phyloP scores from a whole-genome alignment of 2,113 vertebrate genomes.

The Tachuris rubrigastra region DNA sequence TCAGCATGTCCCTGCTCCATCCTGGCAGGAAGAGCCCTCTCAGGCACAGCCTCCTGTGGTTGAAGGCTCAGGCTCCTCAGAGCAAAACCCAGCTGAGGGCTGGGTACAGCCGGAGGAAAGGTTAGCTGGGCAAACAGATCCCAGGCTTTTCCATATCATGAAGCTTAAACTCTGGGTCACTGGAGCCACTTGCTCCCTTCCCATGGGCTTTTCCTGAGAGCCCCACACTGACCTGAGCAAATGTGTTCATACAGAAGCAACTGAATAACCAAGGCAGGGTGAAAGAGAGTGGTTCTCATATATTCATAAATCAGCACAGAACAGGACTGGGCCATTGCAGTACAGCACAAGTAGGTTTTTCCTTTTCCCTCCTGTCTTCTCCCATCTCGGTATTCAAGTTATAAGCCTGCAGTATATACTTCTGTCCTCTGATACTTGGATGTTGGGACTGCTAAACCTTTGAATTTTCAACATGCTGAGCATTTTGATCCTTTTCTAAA shows the following conservation, averaged over 20 bases:
- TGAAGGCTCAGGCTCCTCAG: background rate
- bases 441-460: background rate
- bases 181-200: background rate
- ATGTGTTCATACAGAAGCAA: background rate
- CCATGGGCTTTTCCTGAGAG: background rate
- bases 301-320: background rate
- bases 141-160: accelerated
- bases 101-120: background rate
- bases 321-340: background rate
- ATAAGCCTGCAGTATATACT: background rate
- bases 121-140: background rate
- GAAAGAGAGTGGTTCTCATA: background rate
- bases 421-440: background rate
- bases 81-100: background rate
- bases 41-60: no score
- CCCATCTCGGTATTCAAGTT: background rate
- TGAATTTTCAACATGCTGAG: background rate
- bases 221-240: background rate
- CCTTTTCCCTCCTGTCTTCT: background rate
- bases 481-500: background rate
- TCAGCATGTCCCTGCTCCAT: background rate
- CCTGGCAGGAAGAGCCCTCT: accelerated
- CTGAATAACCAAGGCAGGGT: background rate
- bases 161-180: background rate
- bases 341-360: background rate